Base-by-base conservation (phyloP, 2,797 vertebrate species). In the Peromyscus attwateri region DNA sequence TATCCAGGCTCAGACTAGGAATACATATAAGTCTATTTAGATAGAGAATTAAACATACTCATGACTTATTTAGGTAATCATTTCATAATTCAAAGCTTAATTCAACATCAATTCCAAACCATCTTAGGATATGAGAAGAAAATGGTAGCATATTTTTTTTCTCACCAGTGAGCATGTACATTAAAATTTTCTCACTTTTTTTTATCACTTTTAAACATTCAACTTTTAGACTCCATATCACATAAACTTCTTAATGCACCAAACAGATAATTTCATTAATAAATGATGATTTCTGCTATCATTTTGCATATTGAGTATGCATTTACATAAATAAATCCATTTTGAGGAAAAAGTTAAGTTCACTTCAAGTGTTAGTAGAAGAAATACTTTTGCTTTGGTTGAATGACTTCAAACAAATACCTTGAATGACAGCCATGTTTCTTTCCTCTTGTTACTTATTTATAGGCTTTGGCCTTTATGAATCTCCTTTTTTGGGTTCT, bases 261-360 rank as follows among this genome's bases (percentile, higher is more conserved):
- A 82, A 87, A 92, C 66, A 49, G 34, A 5, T 92, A 91, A 95
- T 80, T 92, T 96, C n/a, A 43, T 84, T n/a, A 46, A 34, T 84
- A 92, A 73, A 66, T 94, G 49, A 13, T 88, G 70, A 77, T 89
- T 83, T 92, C 37, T 96, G 12, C 23, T 84, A 13, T 0, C 7
- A n/a, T 27, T 91, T 96, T 95, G 62, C 43, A 80, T 89, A 46
- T 71, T 37, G 8, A 85, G 88, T 94, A 91, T 49, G 25, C 37
- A 89, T 88, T 95, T 95, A 77, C 29, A 92, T 91, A 94, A 97
- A 46, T 0, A 68, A 97, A 89, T 96, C 46, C 6, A 81, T 91
- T 87, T 79, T 81, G 52, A 94, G 12, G 34, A 85, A 92, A 92
- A 89, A 0, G 49, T 37, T 68, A 17, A 90, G 34, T 89, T 97